Percentiles rank a stretch among this genome's conserved stretches.
Conservation (phyloP, 2,113 vertebrate genomes). For the Marmota flaviventris region DNA sequence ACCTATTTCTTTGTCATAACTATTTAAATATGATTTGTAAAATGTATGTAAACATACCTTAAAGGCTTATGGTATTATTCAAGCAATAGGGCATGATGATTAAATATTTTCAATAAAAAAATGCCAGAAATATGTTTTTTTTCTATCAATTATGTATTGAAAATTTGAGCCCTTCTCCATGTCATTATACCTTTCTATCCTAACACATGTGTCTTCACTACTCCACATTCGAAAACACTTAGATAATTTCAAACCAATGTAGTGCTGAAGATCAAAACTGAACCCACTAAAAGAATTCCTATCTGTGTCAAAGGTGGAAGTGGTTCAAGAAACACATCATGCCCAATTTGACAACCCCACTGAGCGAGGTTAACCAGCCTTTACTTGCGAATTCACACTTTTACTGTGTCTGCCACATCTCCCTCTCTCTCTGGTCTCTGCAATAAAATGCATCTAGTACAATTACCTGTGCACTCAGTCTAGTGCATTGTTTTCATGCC, state of each 20-base stretch:
- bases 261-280: slow-evolving; percentile 41
- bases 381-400: not conserved
- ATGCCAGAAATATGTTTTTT: not conserved
- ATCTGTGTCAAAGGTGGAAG: slow-evolving; percentile 36
- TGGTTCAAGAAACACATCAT: slow-evolving; percentile 13
- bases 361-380: not conserved
- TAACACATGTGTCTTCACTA: not conserved
- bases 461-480: not conserved
- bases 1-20: not conserved
- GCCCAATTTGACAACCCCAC: not conserved
- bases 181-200: not conserved
- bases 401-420: not conserved
- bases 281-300: not conserved
- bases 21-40: not conserved
- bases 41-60: not conserved
- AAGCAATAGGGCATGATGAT: not conserved
- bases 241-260: slow-evolving; percentile 62
- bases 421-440: not conserved
- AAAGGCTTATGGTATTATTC: not conserved
- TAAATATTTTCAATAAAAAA: not conserved
- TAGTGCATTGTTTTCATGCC: not conserved
- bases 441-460: not conserved
- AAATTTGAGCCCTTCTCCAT: not conserved
- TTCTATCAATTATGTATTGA: not conserved
- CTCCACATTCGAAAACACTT: not conserved